Conservation (phyloP, 2,797 vertebrate genomes). For the Sparidentex hasta region DNA sequence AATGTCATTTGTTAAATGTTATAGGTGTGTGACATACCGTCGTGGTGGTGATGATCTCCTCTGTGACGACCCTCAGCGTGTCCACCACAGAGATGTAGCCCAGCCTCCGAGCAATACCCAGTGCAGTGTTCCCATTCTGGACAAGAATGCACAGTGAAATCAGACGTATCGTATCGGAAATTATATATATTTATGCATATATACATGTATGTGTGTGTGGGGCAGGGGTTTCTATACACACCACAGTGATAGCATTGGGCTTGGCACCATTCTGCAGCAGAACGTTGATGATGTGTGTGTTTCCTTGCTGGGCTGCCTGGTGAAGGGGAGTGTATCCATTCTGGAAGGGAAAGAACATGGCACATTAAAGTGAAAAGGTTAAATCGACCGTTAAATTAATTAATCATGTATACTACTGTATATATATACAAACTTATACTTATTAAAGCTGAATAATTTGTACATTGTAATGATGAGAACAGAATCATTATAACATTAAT, state of each 20-base stretch:
- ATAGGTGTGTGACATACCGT: slow-evolving; percentile 85
- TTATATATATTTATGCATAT: too few relatives aligned
- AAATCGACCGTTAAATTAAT: background rate
- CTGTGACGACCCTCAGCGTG: slow-evolving; percentile 96
- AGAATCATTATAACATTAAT: background rate
- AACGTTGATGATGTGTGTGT: slow-evolving; percentile 97
- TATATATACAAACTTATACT: background rate
- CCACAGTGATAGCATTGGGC: slow-evolving; percentile 94
- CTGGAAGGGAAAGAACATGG: slow-evolving; percentile 75
- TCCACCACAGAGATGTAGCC: slow-evolving; percentile 99
- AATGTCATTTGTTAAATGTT: background rate
- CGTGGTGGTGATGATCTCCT: slow-evolving; percentile 96
- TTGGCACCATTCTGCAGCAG: slow-evolving; percentile 95
- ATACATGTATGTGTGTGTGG: background rate
- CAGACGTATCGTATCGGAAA: background rate
- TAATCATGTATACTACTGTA: too few relatives aligned
- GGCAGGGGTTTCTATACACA: slow-evolving; percentile 72
- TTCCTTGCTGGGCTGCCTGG: slow-evolving; percentile 98
- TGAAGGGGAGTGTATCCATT: slow-evolving; percentile 98
- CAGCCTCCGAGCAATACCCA: slow-evolving; percentile 95
- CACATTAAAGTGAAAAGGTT: background rate
- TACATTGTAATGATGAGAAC: background rate
- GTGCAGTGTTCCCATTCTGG: slow-evolving; percentile 98
- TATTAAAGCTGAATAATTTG: background rate
- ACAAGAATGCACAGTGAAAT: background rate